Evolutionary conservation across 1,140 invertebrate species (phyloP).

Genomic region (Trypoxylus dichotomus): DNA sequence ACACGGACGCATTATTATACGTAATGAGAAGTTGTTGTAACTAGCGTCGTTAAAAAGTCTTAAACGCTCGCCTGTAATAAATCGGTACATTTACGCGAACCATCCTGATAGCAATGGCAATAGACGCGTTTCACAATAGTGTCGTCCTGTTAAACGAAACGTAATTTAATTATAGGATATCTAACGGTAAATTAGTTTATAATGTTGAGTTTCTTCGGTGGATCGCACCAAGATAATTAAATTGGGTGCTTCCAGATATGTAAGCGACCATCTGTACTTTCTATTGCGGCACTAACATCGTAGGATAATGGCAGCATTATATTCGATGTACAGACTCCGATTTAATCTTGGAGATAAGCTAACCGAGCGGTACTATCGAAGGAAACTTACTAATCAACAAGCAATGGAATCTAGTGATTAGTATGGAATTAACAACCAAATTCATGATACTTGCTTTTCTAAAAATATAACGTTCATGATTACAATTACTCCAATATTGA

Average conservation of each 20-base stretch:
- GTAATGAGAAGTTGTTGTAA: neutral
- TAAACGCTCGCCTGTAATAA: neutral
- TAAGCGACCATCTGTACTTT: neutral
- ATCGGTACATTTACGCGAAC: neutral
- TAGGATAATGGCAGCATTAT: neutral
- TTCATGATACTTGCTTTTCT: too few relatives aligned
- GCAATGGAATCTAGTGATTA: too few relatives aligned
- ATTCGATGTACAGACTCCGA: neutral
- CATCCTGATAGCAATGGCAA: neutral
- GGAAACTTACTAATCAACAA: too few relatives aligned
- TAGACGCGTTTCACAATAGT: neutral
- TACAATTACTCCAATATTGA: too few relatives aligned
- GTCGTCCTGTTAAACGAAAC: neutral
- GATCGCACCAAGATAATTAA: neutral
- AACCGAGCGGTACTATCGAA: too few relatives aligned
- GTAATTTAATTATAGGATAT: slow-evolving; percentile 3
- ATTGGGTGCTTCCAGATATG: neutral
- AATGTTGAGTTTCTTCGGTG: neutral
- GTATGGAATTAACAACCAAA: too few relatives aligned
- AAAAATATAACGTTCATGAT: too few relatives aligned
- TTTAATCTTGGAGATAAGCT: neutral
- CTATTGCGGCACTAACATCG: neutral
- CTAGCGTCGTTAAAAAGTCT: neutral
- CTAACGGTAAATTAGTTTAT: neutral
- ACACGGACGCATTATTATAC: neutral